phyloP scores from a whole-genome alignment of 2,113 vertebrate species.

The Colistium nudipinnis region DNA sequence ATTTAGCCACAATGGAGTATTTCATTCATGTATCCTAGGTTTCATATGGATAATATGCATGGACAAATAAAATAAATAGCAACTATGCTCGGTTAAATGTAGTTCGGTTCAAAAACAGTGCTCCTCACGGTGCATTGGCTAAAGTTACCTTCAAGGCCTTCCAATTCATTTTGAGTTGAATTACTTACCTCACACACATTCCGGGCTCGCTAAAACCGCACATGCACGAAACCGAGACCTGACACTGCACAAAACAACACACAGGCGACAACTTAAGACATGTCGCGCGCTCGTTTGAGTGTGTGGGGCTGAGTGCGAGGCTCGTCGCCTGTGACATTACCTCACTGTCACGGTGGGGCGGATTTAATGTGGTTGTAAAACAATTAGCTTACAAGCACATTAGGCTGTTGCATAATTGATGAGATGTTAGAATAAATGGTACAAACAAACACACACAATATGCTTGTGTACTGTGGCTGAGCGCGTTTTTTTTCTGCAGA shows the following conservation, averaged over 20 bases:
- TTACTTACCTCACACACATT: neutral
- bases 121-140: no score
- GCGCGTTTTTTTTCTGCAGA: neutral
- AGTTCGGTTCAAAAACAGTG: neutral
- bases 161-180: neutral
- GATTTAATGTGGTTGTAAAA: neutral
- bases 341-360: neutral
- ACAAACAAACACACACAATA: neutral
- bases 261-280: neutral
- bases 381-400: neutral
- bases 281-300: neutral
- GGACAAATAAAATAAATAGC: no score
- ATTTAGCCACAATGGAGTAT: neutral
- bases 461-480: neutral
- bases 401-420: neutral
- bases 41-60: neutral
- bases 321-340: neutral
- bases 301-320: neutral
- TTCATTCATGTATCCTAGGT: neutral
- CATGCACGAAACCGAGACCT: neutral
- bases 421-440: conserved; percentile 13
- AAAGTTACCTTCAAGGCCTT: no score
- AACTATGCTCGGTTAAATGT: neutral
- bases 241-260: neutral
- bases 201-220: neutral